Percentiles rank a stretch among this genome's conserved stretches.
These are phyloP conservation scores for Meteorus sp. DNA, from an alignment of 1,140 invertebrate species.

Conservation along the genomic window DNA sequence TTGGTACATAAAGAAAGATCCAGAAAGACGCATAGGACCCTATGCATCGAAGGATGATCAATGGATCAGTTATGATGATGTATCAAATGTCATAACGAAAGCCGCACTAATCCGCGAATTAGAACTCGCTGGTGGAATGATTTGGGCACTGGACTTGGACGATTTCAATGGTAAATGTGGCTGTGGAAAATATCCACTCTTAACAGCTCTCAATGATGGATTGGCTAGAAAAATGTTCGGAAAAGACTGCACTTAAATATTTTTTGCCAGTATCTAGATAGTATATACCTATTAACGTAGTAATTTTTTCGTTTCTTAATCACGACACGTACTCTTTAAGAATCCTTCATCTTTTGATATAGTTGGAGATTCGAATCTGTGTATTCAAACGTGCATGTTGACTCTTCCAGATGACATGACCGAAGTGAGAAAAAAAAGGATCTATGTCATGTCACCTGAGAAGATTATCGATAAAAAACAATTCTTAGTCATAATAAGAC, in stretches of 20 bases:
- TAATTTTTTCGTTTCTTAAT: slow-evolving; percentile 1
- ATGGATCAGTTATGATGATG: slow-evolving; percentile 83
- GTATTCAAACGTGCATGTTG: background rate
- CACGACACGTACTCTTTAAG: background rate
- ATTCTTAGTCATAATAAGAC: background rate
- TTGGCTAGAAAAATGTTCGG: background rate
- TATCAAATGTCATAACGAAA: slow-evolving; percentile 64
- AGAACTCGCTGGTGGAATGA: slow-evolving; percentile 73
- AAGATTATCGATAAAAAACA: slow-evolving; percentile 11
- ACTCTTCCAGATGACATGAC: slow-evolving; percentile 23
- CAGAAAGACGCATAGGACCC: slow-evolving; percentile 69
- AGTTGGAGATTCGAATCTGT: background rate
- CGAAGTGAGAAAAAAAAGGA: background rate
- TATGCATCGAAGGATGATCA: slow-evolving; percentile 73
- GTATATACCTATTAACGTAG: too few relatives aligned
- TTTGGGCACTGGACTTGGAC: slow-evolving; percentile 80
- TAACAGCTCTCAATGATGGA: slow-evolving; percentile 56
- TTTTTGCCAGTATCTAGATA: background rate
- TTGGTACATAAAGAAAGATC: slow-evolving; percentile 70
- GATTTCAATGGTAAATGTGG: slow-evolving; percentile 71
- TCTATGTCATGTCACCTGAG: slow-evolving; percentile 20
- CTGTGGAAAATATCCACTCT: slow-evolving; percentile 63
- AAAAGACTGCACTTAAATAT: slow-evolving; percentile 7
- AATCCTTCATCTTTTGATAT: too few relatives aligned
- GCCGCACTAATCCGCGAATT: slow-evolving; percentile 61